Base-by-base conservation (phyloP, 2,797 vertebrate species). In the Alectoris magna region DNA sequence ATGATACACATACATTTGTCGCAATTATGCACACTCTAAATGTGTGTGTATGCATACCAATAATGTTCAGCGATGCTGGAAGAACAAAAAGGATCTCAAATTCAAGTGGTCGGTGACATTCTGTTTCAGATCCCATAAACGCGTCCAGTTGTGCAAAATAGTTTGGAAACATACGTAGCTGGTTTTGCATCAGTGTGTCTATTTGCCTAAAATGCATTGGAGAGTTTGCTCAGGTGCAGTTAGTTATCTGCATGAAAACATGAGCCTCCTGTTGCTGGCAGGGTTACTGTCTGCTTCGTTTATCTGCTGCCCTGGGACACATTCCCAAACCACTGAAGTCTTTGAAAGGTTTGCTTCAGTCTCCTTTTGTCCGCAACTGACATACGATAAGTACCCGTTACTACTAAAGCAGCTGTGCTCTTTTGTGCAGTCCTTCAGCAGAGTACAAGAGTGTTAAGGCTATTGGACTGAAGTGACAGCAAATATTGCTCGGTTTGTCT, bases 21-120 rank as follows among this genome's bases (percentile, higher is more conserved):
- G 0, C 6, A 2, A 11, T 17, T 58, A 9, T 19, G 1, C 2
- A 1, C 4, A 6, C 53, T 31, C 31, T 29, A 29, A 7, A 0
- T 2, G 1, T 7, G 12, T 21, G 8, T 60, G 64, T 9, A 13
- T 15, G 0, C 5, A 21, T 69, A 41, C 72, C 71, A 85, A 2
- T 9, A 18, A 24, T 46, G 16, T 23, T 60, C 48, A 11, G 58
- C 11, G 53, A 67, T 86, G 63, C 73, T 55, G 38, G 58, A 71
- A 51, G 77, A 67, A 44, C 21, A 24, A 5, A 41, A 18, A 14
- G 48, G 23, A 79, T 9, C 68, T 67, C 53, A 10, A 5, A 49
- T 6, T 9, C 14, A 60, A 44, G 7, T 22, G 85, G 12, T n/a
- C 83, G 60, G 51, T 64, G 80, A 55, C 11, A 5, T 74, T 43